Conservation (phyloP, 2,113 vertebrate species). For the Megaceryle maxima region DNA sequence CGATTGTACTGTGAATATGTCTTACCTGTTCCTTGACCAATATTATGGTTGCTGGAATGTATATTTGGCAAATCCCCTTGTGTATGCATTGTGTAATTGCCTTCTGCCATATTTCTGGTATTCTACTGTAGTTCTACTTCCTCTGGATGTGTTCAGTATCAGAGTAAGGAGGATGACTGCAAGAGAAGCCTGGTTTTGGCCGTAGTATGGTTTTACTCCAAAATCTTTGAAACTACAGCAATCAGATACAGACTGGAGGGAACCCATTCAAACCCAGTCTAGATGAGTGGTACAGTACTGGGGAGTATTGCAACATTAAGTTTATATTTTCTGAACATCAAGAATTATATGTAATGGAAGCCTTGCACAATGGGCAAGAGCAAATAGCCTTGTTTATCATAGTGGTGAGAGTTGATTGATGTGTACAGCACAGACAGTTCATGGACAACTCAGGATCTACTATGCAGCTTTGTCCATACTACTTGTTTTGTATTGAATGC, state of each 20-base stretch:
- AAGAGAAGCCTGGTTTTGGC: background rate
- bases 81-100: background rate
- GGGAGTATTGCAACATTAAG: background rate
- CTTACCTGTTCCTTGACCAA: background rate
- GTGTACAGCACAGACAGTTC: background rate
- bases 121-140: background rate
- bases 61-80: background rate
- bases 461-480: background rate
- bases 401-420: background rate
- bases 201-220: background rate
- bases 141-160: background rate
- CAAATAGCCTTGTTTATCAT: background rate
- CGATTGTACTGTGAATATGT: background rate
- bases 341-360: background rate
- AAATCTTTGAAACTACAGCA: background rate
- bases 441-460: background rate
- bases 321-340: background rate
- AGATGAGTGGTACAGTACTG: background rate
- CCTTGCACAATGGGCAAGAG: background rate
- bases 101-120: background rate
- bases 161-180: background rate
- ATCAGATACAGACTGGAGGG: background rate
- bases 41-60: rapidly evolving
- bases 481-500: background rate
- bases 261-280: background rate